Base-by-base conservation (phyloP, 2,113 vertebrate genomes). In the Thunnus thynnus region DNA sequence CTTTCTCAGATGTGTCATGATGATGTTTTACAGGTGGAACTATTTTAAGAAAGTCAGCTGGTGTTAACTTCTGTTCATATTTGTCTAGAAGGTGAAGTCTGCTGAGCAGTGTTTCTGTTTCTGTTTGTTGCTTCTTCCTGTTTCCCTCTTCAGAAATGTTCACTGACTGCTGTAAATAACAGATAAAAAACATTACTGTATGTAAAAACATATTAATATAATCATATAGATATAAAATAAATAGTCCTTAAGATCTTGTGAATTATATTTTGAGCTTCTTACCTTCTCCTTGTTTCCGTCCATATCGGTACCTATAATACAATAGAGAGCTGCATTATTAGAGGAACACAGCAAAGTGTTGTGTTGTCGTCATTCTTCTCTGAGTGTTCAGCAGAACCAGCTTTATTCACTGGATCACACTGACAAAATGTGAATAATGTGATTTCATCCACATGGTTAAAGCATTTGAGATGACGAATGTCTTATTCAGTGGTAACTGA, bases 41-140 rank as follows among this genome's bases (percentile, higher is more conserved):
- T 58, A 95, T 89, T 44, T 90, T 22, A 46, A 95, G 90, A 82
- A 95, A 90, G 44, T 93, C 73, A 48, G 70, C 32, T 46, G 54
- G 89, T 20, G 62, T 73, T 79, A 94, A 87, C 48, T 57, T 92
- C 30, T 85, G 73, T 17, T 83, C 71, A 14, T 85, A 84, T 72
- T 82, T 81, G 11, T 66, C 56, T 52, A 92, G 46, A 52, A 87
- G 88, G 7, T 79, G 62, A 84, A 89, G 84, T 89, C 74, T 84
- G 13, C 3, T 1, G 5, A 84, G 7, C 12, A 89, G 41, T 13
- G 7, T 41, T 68, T 82, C 55, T 54, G 2, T 36, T 50, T 84
- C 50, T 63, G 1, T 5, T 7, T 58, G 22, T 12, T 77, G 0
- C 5, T 25, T 16, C 3, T 65, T 62, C 13, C 0, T 13, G 0